These are phyloP conservation scores for Zootermopsis nevadensis DNA, from an alignment of 2,888 invertebrate genomes.

Conservation along the genomic window DNA sequence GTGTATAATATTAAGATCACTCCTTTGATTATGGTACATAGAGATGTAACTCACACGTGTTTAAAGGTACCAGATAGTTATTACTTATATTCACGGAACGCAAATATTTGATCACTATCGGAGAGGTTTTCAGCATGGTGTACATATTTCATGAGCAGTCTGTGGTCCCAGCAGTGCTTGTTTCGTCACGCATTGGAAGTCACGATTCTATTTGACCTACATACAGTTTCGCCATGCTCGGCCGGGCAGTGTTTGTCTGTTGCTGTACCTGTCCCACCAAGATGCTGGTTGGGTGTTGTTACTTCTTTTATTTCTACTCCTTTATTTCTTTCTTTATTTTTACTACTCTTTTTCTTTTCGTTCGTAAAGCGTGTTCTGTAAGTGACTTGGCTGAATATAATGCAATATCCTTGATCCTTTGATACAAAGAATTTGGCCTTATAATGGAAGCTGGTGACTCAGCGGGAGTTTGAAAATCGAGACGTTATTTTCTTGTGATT, in stretches of 20 bases:
- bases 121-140: constrained; percentile 11
- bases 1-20: neutral
- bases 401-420: constrained; percentile 26
- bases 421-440: constrained; percentile 18
- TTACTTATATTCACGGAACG: neutral
- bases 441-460: neutral
- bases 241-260: constrained; percentile 23
- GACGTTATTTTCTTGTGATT: constrained; percentile 19
- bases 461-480: neutral
- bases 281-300: constrained; percentile 10
- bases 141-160: constrained; percentile 18
- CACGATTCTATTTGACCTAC: constrained; percentile 30
- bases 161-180: constrained; percentile 25
- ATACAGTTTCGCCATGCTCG: constrained; percentile 24
- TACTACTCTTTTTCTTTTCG: neutral
- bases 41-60: neutral
- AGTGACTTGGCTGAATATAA: neutral
- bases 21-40: neutral
- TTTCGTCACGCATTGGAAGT: constrained; percentile 35
- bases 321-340: neutral
- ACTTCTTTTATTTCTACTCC: constrained; percentile 20
- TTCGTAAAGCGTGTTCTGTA: neutral
- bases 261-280: constrained; percentile 11
- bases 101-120: neutral
- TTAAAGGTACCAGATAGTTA: neutral